Conservation (phyloP, 2,888 invertebrate genomes). For the Ormyrus nitidulus region DNA sequence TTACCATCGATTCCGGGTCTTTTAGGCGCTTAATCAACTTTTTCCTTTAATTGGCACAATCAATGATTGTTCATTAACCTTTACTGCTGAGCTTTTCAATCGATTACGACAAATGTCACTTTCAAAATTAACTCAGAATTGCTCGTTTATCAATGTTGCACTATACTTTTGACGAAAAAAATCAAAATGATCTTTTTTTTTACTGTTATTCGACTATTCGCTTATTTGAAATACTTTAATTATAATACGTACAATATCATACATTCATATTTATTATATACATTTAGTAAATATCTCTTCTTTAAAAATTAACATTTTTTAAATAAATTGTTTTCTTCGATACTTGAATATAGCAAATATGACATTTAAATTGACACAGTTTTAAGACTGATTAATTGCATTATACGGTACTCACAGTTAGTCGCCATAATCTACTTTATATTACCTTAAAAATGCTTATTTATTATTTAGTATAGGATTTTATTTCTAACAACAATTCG, state of each 20-base stretch:
- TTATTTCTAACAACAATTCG: too few species aligned
- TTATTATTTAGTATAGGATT: too few species aligned
- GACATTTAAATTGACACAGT: not conserved
- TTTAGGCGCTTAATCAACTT: conserved; percentile 14
- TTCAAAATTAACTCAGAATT: conserved; percentile 23
- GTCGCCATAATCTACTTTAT: too few species aligned
- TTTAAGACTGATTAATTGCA: too few species aligned
- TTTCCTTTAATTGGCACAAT: conserved; percentile 47
- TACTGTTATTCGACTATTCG: too few species aligned
- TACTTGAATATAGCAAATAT: not conserved
- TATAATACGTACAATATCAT: not conserved
- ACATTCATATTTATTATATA: conserved; percentile 11
- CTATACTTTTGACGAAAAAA: not conserved
- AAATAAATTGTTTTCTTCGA: not conserved
- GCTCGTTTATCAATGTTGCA: conserved; percentile 42
- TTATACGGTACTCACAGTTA: too few species aligned
- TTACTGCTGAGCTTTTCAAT: conserved; percentile 23
- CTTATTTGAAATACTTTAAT: not conserved
- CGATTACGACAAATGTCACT: conserved; percentile 25
- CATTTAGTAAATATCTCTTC: not conserved
- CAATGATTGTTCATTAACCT: conserved; percentile 42
- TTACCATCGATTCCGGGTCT: conserved; percentile 21
- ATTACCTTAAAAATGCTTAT: too few species aligned
- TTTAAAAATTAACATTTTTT: not conserved
- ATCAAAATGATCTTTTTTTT: not conserved